phyloP scores from a whole-genome alignment of 2,888 invertebrate species.

The Azorinus chamasolen region DNA sequence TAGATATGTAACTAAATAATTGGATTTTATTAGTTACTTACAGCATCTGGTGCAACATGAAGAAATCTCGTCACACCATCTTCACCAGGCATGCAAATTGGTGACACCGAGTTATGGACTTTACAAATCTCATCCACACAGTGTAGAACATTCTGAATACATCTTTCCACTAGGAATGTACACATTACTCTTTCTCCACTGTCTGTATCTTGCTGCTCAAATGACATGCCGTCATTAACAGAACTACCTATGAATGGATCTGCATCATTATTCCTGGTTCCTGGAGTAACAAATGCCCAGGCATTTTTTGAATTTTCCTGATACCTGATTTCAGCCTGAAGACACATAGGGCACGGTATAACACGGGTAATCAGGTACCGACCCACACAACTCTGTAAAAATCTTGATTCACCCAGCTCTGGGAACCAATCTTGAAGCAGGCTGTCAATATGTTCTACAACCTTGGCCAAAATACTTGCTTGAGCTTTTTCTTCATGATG shows the following conservation, averaged over 20 bases:
- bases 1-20: too few species aligned
- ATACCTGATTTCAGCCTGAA: constrained; percentile 85
- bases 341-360: constrained; percentile 96
- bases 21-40: constrained; percentile 87
- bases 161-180: constrained; percentile 93
- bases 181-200: constrained; percentile 36
- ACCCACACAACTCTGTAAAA: constrained; percentile 99
- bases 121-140: constrained; percentile 92
- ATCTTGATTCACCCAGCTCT: constrained; percentile 95
- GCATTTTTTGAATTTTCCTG: constrained; percentile 30
- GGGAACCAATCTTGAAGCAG: constrained; percentile 99
- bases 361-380: constrained; percentile 96
- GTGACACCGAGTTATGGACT: constrained; percentile 91
- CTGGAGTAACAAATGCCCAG: constrained; percentile 37
- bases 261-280: constrained; percentile 9
- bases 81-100: constrained; percentile 74
- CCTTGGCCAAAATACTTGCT: constrained; percentile 89
- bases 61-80: constrained; percentile 87
- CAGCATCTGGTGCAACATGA: constrained; percentile 97
- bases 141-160: constrained; percentile 95
- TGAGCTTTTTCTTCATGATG: constrained; percentile 75
- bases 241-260: neutral
- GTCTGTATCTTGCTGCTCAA: neutral
- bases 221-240: neutral
- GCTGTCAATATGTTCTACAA: constrained; percentile 98